Base-by-base conservation (phyloP, 2,888 invertebrate genomes). In the Stenotaenia linearis region DNA sequence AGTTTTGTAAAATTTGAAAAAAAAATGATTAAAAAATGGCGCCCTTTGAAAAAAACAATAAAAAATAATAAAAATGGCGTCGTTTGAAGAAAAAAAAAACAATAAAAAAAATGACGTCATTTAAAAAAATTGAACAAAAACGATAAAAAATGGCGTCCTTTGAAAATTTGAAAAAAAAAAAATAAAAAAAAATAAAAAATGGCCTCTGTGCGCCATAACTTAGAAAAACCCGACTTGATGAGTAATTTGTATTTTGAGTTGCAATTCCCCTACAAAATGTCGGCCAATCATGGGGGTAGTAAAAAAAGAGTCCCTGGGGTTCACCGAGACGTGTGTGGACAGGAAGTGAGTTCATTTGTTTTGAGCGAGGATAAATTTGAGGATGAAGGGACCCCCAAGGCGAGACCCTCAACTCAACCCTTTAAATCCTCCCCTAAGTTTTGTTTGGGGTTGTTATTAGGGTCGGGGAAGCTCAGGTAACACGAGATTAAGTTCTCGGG, bases 311-410 rank as follows among this genome's bases (percentile, higher is more conserved):
- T 21, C 56, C 56, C 56, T 21, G 56, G 21, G 21, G 56, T 56
- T 56, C 21, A 21, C 56, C 21, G 1, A 56, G 21, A 56, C 56
- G 56, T 56, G 56, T 56, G 56, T 56, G 56, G 56, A 56, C 56
- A 21, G 56, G 56, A 56, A 56, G 56, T 56, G 56, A 56, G 56
- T 56, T 56, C 56, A 56, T 56, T 56, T 56, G 56, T 56, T 56
- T 56, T 56, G 21, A 23, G 6, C 56, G 23, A 21, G 56, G 7
- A 56, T 56, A 56, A 56, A 56, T 56, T 21, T 18, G 21, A 21
- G 23, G 21, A 56, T 45, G 45, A 56, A 21, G 56, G 21, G 21
- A 45, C 45, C 45, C 45, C 45, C 15, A 37, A 45, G 18, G 56
- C 2, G 2, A 10, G 3, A 3, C 56, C 56, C 56, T 56, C 56